Base-by-base conservation (phyloP, 2,888 invertebrate genomes). In the Syrista parreyssii region DNA sequence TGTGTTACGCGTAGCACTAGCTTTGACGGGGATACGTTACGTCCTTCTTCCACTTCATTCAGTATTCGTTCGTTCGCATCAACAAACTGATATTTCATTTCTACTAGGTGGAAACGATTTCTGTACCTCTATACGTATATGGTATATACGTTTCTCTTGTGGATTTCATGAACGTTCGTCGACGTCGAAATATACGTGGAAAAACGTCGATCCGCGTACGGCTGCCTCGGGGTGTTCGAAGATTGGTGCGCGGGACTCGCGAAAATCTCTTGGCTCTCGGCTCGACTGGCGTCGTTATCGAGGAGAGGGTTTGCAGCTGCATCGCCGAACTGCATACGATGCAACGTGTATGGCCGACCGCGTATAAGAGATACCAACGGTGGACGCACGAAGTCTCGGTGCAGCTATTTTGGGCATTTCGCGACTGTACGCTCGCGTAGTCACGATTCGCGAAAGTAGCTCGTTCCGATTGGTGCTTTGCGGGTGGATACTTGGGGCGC, bases 11-110 rank as follows among this genome's bases (percentile, higher is more conserved):
- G 12, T 68, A 34, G 34, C 33, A 9, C 30, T n/a, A 30, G 35
- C 33, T 68, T 55, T 33, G 73, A n/a, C 77, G 55, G 69, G 40
- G 72, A 77, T 35, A 77, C 73, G 71, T 72, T 75, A 68, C 75
- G 33, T 68, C 40, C 36, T 35, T 40, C 32, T 12, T 75, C 32
- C 68, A 68, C 35, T 73, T 35, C 33, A 55, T 74, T 68, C 68
- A 32, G 12, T 30, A 74, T 73, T 15, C 68, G 32, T 30, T 74
- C 31, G 33, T 68, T 68, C 74, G 31, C 35, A 4, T 68, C 33
- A 31, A 23, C 55, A 23, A 55, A 55, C 55, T 23, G 55, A 9
- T 55, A 55, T 55, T 55, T 55, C 55, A 9, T 55, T 55, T 55
- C 23, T 55, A 55, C 23, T 0, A 55, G 6, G 55, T 55, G 55